These are phyloP conservation scores for Diachasmimorpha longicaudata DNA, from an alignment of 1,140 invertebrate genomes.

Conservation along the genomic window DNA sequence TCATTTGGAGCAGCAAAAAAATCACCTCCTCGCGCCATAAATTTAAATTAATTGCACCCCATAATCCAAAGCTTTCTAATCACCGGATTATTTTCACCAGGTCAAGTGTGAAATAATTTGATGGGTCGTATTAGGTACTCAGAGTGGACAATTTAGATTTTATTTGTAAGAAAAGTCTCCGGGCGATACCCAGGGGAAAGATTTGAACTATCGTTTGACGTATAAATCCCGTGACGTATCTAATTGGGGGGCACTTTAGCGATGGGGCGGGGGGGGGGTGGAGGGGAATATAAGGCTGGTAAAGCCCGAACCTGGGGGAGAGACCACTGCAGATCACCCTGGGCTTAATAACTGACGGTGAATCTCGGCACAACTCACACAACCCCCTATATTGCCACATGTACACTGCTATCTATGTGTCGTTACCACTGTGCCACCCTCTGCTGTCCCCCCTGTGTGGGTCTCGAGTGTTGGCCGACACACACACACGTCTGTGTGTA, in stretches of 20 bases:
- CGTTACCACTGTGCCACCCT: constrained; percentile 10
- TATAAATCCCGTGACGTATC: constrained; percentile 60
- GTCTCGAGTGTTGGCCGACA: background rate
- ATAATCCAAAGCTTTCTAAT: too few species aligned
- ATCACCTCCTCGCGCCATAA: too few species aligned
- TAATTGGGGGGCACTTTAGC: constrained; percentile 59
- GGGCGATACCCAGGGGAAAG: constrained; percentile 31
- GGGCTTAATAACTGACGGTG: constrained; percentile 50
- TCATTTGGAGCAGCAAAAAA: too few species aligned
- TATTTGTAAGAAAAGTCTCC: background rate
- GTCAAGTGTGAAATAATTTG: too few species aligned
- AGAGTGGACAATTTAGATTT: background rate
- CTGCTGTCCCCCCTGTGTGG: background rate
- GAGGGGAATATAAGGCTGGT: background rate
- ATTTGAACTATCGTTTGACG: constrained; percentile 41
- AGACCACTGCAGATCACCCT: constrained; percentile 48
- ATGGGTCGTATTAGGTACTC: too few species aligned
- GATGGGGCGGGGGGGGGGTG: constrained; percentile 24
- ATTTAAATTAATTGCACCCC: too few species aligned
- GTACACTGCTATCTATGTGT: background rate
- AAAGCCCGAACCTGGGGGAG: background rate
- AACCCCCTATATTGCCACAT: background rate
- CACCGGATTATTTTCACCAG: too few species aligned
- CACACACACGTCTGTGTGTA: background rate
- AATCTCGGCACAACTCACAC: constrained; percentile 30